These are phyloP conservation scores for Peromyscus aztecus DNA, from an alignment of 2,797 vertebrate genomes.

Conservation along the genomic window DNA sequence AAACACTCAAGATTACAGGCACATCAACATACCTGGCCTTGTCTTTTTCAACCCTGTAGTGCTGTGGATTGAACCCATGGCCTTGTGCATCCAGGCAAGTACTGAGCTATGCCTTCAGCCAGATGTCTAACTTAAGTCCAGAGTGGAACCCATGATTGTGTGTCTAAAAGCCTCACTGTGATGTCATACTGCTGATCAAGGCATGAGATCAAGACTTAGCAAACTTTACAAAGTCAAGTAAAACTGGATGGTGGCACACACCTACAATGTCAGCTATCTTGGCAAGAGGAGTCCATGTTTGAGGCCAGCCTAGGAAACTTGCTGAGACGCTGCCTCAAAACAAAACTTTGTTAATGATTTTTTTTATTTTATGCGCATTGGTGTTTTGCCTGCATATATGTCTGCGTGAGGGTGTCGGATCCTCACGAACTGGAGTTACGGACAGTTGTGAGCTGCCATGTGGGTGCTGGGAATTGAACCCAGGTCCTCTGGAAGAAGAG, in stretches of 20 bases:
- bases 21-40: neutral
- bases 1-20: neutral
- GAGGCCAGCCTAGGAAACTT: neutral
- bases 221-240: neutral
- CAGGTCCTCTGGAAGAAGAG: neutral
- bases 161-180: neutral
- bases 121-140: neutral
- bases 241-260: neutral
- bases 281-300: neutral
- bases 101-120: neutral
- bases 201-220: neutral
- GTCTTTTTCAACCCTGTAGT: neutral
- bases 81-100: neutral
- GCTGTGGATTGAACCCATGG: neutral
- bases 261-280: neutral
- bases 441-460: neutral
- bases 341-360: neutral
- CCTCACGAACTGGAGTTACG: neutral
- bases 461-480: neutral
- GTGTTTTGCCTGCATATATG: neutral
- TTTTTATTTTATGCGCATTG: neutral
- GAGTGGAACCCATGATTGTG: neutral
- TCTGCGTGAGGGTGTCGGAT: too few species aligned
- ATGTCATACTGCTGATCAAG: neutral
- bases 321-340: neutral